These are phyloP conservation scores for Mustelus asterias DNA, from an alignment of 2,113 vertebrate genomes.

Conservation along the genomic window DNA sequence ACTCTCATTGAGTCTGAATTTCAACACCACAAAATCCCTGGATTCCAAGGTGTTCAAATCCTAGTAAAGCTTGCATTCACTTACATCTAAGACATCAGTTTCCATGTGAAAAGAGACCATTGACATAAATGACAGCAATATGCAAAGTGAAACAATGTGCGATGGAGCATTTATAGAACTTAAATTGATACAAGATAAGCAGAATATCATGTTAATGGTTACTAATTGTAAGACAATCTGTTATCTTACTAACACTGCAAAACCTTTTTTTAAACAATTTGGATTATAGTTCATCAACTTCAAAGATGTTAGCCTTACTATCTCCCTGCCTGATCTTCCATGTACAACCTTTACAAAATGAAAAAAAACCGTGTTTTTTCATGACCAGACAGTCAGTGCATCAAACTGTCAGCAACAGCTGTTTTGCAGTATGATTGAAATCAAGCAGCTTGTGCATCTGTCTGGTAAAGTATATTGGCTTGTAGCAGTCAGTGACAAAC, in stretches of 20 bases:
- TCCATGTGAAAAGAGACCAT: background rate
- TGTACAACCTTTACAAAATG: background rate
- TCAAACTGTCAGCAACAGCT: conserved; percentile 43
- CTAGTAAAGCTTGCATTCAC: background rate
- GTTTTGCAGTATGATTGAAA: conserved; percentile 39
- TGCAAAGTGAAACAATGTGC: background rate
- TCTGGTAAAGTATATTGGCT: conserved; percentile 52
- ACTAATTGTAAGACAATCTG: background rate
- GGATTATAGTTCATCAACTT: background rate
- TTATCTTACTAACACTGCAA: background rate
- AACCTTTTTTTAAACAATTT: background rate
- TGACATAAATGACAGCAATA: background rate
- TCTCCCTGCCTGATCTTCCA: background rate
- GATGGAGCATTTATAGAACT: background rate
- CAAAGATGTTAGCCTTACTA: background rate
- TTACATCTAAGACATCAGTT: background rate
- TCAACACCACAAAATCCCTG: background rate
- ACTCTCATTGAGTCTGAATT: background rate
- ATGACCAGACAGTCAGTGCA: conserved; percentile 14
- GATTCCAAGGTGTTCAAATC: background rate
- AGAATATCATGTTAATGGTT: background rate
- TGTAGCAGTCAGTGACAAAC: conserved; percentile 45
- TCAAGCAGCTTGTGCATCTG: conserved; percentile 39
- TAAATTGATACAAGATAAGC: background rate
- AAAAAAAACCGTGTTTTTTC: background rate